Conservation (phyloP, 2,888 invertebrate species). For the Neocrepidodera transversa region DNA sequence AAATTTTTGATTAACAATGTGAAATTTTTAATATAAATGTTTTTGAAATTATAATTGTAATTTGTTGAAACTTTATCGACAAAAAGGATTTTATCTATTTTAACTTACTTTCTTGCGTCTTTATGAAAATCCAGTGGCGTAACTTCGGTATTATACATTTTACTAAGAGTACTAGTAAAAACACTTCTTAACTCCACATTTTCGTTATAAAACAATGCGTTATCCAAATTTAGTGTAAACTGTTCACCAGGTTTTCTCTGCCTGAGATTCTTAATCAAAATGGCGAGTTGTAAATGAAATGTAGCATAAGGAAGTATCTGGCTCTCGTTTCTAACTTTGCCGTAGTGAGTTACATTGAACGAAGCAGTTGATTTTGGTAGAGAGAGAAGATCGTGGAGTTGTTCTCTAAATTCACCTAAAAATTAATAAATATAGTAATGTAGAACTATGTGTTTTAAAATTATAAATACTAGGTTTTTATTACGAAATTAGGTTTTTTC, state of each 20-base stretch:
- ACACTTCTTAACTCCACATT: conserved; percentile 44
- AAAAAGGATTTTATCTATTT: neutral
- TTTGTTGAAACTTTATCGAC: neutral
- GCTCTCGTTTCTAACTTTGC: conserved; percentile 38
- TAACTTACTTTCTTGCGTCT: conserved; percentile 37
- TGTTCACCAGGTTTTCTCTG: conserved; percentile 35
- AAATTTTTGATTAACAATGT: too few relatives aligned
- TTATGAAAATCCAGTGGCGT: conserved; percentile 48
- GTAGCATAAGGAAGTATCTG: conserved; percentile 46
- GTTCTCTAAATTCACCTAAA: conserved; percentile 46
- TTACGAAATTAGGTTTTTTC: too few relatives aligned
- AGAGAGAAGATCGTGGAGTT: conserved; percentile 53
- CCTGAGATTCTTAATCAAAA: conserved; percentile 49
- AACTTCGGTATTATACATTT: conserved; percentile 51
- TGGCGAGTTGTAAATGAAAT: conserved; percentile 54
- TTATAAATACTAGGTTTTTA: too few relatives aligned
- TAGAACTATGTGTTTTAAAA: too few relatives aligned
- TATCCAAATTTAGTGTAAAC: conserved; percentile 51
- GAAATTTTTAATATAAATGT: too few relatives aligned
- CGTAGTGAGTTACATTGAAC: conserved; percentile 37
- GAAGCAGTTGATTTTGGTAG: conserved; percentile 35
- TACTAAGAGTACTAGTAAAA: conserved; percentile 46
- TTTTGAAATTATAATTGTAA: too few relatives aligned
- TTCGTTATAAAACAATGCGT: conserved; percentile 52
- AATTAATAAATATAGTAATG: too few relatives aligned